Base-by-base conservation (phyloP, 1,140 invertebrate species). In the Holcopasites calliopsidis region DNA sequence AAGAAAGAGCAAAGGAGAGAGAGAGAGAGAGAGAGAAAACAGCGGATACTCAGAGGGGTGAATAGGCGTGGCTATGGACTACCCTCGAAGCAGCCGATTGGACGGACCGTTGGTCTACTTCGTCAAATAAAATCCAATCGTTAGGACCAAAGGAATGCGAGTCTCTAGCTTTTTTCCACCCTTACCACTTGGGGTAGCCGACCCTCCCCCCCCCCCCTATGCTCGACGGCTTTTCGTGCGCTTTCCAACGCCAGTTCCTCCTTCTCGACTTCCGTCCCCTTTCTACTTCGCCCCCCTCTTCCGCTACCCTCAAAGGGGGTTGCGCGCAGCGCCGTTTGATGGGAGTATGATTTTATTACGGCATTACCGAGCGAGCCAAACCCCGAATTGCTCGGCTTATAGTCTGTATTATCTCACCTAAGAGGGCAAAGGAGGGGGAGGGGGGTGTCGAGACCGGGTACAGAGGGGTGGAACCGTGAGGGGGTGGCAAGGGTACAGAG, bases 321-420 rank as follows among this genome's bases (percentile, higher is more conserved):
- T n/a, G 88, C 87, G 87, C 87, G 88, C 87, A 89, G 87, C 80
- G 75, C 79, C 84, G 85, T 88, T 92, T 90, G 89, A 90, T 91
- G 89, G 89, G 89, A 91, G 90, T 91, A 92, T 92, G 91, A 92
- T 91, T 92, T 92, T 92, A 92, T 92, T 91, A 90, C 89, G 87
- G 89, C 87, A 92, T 92, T 92, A 92, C 90, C 88, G 85, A 88
- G 85, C 85, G 84, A 88, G 88, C 88, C 88, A 90, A 91, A 90
- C 89, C 90, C 88, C 89, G 90, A 91, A 91, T 90, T 88, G 90
- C 88, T 90, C 86, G 88, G 86, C 89, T 92, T 89, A 90, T 90
- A 89, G 89, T 90, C 89, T 88, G 88, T 87, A 91, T 91, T 90
- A 92, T 92, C 90, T 91, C 89, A 89, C 86, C 87, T 87, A 84